These are phyloP conservation scores for Elaeidobius kamerunicus DNA, from an alignment of 2,888 invertebrate genomes.

Conservation along the genomic window DNA sequence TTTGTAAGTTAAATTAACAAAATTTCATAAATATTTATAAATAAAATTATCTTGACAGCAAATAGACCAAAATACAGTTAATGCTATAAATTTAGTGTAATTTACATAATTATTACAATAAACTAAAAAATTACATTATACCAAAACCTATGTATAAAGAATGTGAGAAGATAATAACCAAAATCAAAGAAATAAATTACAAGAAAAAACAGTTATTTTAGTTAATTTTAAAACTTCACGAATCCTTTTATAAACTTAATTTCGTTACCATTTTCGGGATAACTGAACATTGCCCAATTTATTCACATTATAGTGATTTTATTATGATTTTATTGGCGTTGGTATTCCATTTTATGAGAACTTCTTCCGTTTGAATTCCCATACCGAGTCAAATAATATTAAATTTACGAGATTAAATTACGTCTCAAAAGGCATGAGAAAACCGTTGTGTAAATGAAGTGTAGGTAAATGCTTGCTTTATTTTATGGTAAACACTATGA, in stretches of 20 bases:
- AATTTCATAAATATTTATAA: too few relatives aligned
- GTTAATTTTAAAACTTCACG: too few relatives aligned
- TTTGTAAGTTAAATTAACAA: too few relatives aligned
- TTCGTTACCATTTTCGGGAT: background rate
- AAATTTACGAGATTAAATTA: constrained; percentile 15
- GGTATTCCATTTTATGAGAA: constrained; percentile 19
- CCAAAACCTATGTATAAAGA: too few relatives aligned
- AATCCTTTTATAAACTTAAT: background rate
- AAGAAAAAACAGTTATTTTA: too few relatives aligned
- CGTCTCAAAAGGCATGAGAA: constrained; percentile 19
- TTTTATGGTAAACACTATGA: constrained; percentile 18
- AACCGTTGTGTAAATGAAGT: constrained; percentile 14
- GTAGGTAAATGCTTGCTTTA: constrained; percentile 21
- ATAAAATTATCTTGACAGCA: too few relatives aligned
- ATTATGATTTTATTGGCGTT: constrained; percentile 10
- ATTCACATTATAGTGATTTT: background rate
- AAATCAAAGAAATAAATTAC: too few relatives aligned
- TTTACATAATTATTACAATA: too few relatives aligned
- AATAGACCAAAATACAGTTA: too few relatives aligned
- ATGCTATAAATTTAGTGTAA: too few relatives aligned
- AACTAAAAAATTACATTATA: too few relatives aligned
- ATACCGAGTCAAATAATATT: constrained; percentile 11
- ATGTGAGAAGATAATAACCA: too few relatives aligned
- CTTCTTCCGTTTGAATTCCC: constrained; percentile 19
- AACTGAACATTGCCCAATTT: background rate